phyloP scores from a whole-genome alignment of 2,113 vertebrate species.

The Elachura formosa region DNA sequence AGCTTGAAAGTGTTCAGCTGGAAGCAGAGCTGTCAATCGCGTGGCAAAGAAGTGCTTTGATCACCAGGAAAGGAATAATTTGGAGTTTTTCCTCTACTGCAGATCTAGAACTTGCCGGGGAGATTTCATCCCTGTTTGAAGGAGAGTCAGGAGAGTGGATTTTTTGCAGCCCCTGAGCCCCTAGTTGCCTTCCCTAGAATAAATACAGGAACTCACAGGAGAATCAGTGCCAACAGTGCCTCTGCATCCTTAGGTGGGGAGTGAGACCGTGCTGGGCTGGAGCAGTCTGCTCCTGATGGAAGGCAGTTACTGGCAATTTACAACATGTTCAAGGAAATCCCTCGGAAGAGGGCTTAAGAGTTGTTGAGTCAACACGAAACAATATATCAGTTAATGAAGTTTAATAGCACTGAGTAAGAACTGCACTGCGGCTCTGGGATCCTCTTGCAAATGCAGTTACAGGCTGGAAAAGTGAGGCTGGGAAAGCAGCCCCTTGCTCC shows the following conservation, averaged over 20 bases:
- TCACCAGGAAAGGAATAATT: neutral
- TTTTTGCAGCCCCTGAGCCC: neutral
- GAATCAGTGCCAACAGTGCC: neutral
- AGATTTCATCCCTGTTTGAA: neutral
- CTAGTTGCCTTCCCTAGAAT: neutral
- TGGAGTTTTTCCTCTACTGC: neutral
- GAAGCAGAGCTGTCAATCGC: conserved; percentile 47
- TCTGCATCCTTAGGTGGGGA: neutral
- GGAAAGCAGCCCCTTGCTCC: conserved; percentile 50
- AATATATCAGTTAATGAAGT: conserved; percentile 63
- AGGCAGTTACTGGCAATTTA: conserved; percentile 49
- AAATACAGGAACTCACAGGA: neutral
- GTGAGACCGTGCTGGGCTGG: neutral
- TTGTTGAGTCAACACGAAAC: conserved; percentile 55
- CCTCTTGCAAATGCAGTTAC: conserved; percentile 27
- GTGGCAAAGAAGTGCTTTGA: neutral
- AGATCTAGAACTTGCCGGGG: neutral
- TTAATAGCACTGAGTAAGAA: conserved; percentile 58
- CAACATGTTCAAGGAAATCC: neutral
- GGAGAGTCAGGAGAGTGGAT: neutral
- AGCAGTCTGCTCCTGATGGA: neutral
- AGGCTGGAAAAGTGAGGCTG: neutral
- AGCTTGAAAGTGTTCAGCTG: conserved; percentile 44
- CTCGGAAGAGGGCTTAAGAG: conserved; percentile 39
- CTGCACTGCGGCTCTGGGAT: conserved; percentile 59